These are phyloP conservation scores for Rhopilema esculentum DNA, from an alignment of 30 jellyfish, hydroid and myxozoan genomes.

Conservation along the genomic window DNA sequence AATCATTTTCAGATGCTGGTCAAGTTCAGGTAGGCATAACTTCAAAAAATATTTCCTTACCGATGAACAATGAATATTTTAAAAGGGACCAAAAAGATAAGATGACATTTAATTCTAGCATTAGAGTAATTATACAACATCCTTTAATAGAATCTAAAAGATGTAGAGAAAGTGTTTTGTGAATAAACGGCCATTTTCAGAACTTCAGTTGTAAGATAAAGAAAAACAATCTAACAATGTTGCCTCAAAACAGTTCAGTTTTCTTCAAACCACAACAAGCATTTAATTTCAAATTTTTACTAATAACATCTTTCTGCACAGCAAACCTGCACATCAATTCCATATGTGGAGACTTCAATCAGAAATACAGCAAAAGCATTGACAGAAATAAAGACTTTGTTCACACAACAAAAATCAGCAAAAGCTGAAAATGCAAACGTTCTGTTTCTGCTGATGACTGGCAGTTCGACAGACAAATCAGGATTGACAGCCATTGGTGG, in stretches of 20 bases:
- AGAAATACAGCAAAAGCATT: slow-evolving; percentile 94
- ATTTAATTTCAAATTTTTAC: no score
- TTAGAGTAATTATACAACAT: no score
- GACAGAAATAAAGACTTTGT: slow-evolving; percentile 67
- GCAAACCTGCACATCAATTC: slow-evolving; percentile 93
- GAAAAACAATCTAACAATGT: no score
- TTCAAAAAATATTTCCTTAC: background rate
- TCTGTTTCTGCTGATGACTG: slow-evolving; percentile 77
- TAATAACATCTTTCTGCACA: slow-evolving; percentile 4
- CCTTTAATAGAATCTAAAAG: background rate
- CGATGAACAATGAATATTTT: background rate
- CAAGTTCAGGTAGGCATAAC: slow-evolving; percentile 84
- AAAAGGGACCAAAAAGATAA: background rate
- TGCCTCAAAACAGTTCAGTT: no score
- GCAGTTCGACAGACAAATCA: slow-evolving; percentile 81
- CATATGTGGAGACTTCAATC: slow-evolving; percentile 86
- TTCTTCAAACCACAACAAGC: no score
- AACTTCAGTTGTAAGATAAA: background rate
- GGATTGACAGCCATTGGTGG: slow-evolving; percentile 75
- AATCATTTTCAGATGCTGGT: slow-evolving; percentile 76
- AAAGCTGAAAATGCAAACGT: slow-evolving; percentile 76
- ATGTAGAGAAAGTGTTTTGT: background rate
- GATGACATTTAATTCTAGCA: background rate
- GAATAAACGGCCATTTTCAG: background rate
- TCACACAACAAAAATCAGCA: slow-evolving; percentile 59